phyloP scores from a whole-genome alignment of 1,140 invertebrate genomes.

The Megalopta genalis region DNA sequence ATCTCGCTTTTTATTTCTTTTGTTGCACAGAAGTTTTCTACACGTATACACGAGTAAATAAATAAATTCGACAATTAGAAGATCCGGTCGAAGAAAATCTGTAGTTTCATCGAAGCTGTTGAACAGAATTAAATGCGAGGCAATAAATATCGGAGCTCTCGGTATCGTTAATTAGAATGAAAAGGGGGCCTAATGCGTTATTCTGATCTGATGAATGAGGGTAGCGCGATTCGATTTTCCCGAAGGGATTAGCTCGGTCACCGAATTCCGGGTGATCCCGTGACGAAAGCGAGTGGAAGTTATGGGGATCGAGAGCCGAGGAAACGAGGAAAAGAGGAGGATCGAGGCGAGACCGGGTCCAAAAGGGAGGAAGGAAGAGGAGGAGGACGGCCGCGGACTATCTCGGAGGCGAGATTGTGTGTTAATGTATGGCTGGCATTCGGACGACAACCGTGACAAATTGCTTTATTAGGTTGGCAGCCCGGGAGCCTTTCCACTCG shows the following conservation, averaged over 20 bases:
- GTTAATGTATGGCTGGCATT: slow-evolving; percentile 79
- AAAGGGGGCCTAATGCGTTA: not conserved
- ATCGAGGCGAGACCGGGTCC: slow-evolving; percentile 42
- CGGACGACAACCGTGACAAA: slow-evolving; percentile 79
- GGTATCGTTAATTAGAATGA: not conserved
- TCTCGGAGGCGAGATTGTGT: slow-evolving; percentile 74
- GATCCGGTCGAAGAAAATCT: too few relatives aligned
- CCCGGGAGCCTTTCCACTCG: slow-evolving; percentile 76
- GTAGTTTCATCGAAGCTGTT: too few relatives aligned
- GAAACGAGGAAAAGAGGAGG: slow-evolving; percentile 45
- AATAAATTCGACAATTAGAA: too few relatives aligned
- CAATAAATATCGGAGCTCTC: too few relatives aligned
- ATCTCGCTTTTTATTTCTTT: too few relatives aligned
- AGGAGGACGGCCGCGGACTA: slow-evolving; percentile 49
- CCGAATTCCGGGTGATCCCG: slow-evolving; percentile 19
- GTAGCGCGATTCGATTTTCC: not conserved
- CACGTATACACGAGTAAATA: too few relatives aligned
- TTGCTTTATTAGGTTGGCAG: slow-evolving; percentile 79
- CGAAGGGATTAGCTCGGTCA: slow-evolving; percentile 8
- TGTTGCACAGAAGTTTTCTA: too few relatives aligned
- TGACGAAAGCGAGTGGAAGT: slow-evolving; percentile 17
- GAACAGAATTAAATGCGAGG: too few relatives aligned
- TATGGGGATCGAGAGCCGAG: slow-evolving; percentile 11
- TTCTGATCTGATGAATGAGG: slow-evolving; percentile 20
- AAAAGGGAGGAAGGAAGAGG: slow-evolving; percentile 35